These are phyloP conservation scores for Linepithema humile DNA, from an alignment of 1,140 invertebrate genomes.

Conservation along the genomic window DNA sequence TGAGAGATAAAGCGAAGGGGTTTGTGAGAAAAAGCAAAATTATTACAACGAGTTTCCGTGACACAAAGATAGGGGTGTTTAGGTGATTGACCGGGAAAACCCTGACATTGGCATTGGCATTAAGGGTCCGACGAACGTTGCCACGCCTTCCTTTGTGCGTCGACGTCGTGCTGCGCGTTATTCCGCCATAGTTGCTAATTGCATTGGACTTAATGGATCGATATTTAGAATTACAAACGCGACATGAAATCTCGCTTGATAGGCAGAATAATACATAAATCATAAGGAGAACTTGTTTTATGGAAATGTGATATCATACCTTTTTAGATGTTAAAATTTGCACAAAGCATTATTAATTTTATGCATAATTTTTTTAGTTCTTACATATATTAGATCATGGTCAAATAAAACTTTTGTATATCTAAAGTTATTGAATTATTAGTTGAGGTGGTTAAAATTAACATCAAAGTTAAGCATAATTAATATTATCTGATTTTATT, in stretches of 20 bases:
- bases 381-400: neutral
- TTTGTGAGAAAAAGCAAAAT: neutral
- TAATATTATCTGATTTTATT: no score
- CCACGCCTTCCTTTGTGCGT: constrained; percentile 72
- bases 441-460: no score
- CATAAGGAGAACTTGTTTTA: no score
- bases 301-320: neutral
- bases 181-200: constrained; percentile 48
- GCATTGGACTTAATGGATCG: constrained; percentile 42
- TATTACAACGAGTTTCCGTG: neutral
- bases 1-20: neutral
- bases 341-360: neutral
- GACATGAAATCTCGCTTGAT: constrained; percentile 5
- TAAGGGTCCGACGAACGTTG: constrained; percentile 76
- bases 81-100: constrained; percentile 73
- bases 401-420: neutral
- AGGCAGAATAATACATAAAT: neutral
- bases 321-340: neutral
- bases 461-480: no score
- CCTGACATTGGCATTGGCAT: constrained; percentile 82
- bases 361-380: neutral
- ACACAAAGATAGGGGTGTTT: constrained; percentile 15
- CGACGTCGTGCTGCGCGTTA: constrained; percentile 50
- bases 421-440: no score
- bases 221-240: constrained; percentile 23